Base-by-base conservation (phyloP, 2,797 vertebrate species). In the Podarcis siculus region DNA sequence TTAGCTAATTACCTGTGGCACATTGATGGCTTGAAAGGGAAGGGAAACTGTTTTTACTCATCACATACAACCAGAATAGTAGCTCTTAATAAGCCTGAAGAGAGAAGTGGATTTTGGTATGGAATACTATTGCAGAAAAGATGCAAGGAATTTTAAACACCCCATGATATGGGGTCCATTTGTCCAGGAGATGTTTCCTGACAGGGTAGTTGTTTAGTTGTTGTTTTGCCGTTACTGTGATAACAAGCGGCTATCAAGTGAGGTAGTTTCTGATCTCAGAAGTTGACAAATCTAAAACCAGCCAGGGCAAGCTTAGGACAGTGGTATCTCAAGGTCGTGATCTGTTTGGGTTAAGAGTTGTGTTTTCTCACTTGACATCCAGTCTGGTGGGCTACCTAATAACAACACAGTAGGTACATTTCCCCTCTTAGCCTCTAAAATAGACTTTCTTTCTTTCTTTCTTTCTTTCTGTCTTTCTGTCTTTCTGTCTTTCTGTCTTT, bases 311-410 rank as follows among this genome's bases (percentile, higher is more conserved):
- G 42, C 61, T 87, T 37, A 82, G n/a, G 71, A 25, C 79, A 82
- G 58, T 67, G 25, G 42, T 37, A 76, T 5, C 8, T 19, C 23
- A 17, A 58, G 58, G 80, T 37, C 32, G 67, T 37, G 72, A 76
- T 83, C 77, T 77, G 72, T 27, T 45, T 30, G 58, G 58, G 37
- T 67, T 82, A 67, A 82, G 80, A 58, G 30, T 32, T 61, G 39
- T 76, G 72, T 87, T 55, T n/a, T 67, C n/a, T 82, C n/a, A 30
- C 32, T 77, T 69, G 61, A 61, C 86, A 83, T 67, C 30, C 66
- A 82, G 15, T 82, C 64, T 23, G 23, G 80, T 42, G 25, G 35
- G 35, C 64, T n/a, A 64, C 27, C 55, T 30, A 25, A 64, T 87
- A 13, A 25, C 32, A 67, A 35, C 58, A 66, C 30, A 49, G 58